Base-by-base conservation (phyloP, 2,113 vertebrate genomes). In the Mastomys natalensis region DNA sequence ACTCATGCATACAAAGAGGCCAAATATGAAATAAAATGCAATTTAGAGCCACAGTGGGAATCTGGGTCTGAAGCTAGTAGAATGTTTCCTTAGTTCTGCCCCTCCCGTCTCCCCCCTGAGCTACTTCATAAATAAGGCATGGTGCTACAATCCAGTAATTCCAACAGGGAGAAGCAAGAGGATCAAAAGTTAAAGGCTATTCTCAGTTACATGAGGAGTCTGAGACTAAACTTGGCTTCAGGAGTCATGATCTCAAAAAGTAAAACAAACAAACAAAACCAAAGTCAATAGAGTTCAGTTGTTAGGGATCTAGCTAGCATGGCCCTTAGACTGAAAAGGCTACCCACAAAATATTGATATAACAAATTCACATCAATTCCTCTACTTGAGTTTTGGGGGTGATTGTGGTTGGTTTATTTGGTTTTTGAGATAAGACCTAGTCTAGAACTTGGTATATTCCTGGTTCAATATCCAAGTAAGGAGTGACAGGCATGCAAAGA, bases 1-100 rank as follows among this genome's bases (percentile, higher is more conserved):
- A 5, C 3, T 1, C 0, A 0, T 5, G 1, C 26, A 10, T 0
- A 3, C 10, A 31, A 17, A 62, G 37, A 0, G 9, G 74, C 26
- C 24, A 62, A 55, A 34, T 19, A 3, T 51, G 11, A 24, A 37
- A 87, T 17, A 19, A 73, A 62, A 21, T 3, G 19, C 29, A n/a
- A 13, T 9, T 22, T 31, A 12, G 3, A 51, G 13, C 11, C 10
- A 55, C 24, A 0, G 7, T 34, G 19, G 34, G 62, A 37, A 43
- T 31, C 84, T 87, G 31, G 17, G 5, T 11, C 9, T 51, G 5
- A 21, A 87, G 45, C 21, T 68, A 2, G 10, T 37, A 66, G 10
- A 68, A 10, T 51, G 5, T 51, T 68, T 48, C 24, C 66, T 66
- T 70, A 51, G 64, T 21, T n/a, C 24, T 13, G 21, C 21, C 15